Evolutionary conservation across 2,797 vertebrate species (phyloP).

Genomic region (Australoheros facetus): DNA sequence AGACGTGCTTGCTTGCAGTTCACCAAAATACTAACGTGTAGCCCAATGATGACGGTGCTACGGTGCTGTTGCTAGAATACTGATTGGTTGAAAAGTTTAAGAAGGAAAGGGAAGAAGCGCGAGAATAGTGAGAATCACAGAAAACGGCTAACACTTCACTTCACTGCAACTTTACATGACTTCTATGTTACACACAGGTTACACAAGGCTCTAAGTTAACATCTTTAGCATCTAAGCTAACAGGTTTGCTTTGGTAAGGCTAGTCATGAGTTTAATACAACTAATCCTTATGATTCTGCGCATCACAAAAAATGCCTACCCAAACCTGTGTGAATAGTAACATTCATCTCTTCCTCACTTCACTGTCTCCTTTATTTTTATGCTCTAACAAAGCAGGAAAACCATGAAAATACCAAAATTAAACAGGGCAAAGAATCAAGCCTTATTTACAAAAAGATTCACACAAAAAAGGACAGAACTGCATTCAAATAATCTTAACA

Average conservation of each 20-base stretch:
- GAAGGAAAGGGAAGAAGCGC: not conserved
- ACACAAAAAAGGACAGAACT: constrained; percentile 34
- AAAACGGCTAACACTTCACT: too few relatives aligned
- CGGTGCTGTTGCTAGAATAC: not conserved
- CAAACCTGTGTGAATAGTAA: not conserved
- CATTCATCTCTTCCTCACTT: constrained; percentile 7
- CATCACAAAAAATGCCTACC: not conserved
- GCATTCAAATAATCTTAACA: constrained; percentile 58
- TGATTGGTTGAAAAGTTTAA: not conserved
- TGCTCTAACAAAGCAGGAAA: constrained; percentile 20
- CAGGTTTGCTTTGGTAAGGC: not conserved
- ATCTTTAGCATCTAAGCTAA: not conserved
- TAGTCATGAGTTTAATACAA: not conserved
- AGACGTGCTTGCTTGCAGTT: not conserved
- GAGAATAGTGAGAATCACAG: too few relatives aligned
- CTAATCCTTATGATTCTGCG: not conserved
- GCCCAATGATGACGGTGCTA: too few relatives aligned
- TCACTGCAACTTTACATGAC: not conserved
- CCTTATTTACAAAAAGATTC: constrained; percentile 34
- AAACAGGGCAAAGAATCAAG: constrained; percentile 20
- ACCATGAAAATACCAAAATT: constrained; percentile 15
- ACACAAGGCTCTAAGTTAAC: not conserved
- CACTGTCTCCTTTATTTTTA: constrained; percentile 16
- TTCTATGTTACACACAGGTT: not conserved
- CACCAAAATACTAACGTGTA: not conserved